Evolutionary conservation across 2,113 vertebrate species (phyloP), one percentile per base, ranked within the genome.

Genomic region (Monopterus albus): DNA sequence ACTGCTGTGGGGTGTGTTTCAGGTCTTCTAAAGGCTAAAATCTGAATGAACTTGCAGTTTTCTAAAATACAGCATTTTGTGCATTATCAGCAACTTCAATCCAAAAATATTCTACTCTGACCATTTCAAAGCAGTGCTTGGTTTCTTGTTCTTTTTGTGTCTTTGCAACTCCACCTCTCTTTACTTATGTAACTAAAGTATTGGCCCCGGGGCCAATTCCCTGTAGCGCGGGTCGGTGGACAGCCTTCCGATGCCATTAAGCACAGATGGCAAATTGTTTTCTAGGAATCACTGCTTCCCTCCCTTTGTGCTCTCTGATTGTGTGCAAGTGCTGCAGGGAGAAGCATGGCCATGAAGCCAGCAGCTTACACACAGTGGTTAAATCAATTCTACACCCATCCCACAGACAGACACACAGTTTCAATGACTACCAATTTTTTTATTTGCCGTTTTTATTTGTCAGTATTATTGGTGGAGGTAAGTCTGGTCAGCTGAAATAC

Each of bases 251-350:
- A 80, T 72, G 66, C 63, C 53, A 80, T 83, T 83, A 82, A 64
- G 72, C 69, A 75, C 85, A 82, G 80, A 86, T 83, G 78, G 75
- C 60, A 83, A 86, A 87, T 80, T 74, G 78, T 85, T 83, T 74
- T 71, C 11, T 62, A 52, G n/a, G 79, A 84, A 62, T 60, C 66
- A 75, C 50, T 61, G 42, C 31, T 3, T n/a, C 36, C 36, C 64
- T 56, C 57, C 23, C 36, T 82, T 67, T 79, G 52, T 72, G 66
- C 23, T 62, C 38, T 64, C 12, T 56, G 25, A 70, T 38, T 58
- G 45, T 53, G 52, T 40, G 10, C 47, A 46, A 61, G 60, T 58
- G 60, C 58, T 52, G 26, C 33, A 52, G 45, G 33, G 49, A 40
- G n/a, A 29, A 42, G 63, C 28, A 18, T 5, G 8, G 25, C 23